A percentile compares a stretch with the other conserved stretches of the same genome.
Evolutionary conservation across 2,888 invertebrate genomes (phyloP).

Genomic region (Drosophila infuscata): DNA sequence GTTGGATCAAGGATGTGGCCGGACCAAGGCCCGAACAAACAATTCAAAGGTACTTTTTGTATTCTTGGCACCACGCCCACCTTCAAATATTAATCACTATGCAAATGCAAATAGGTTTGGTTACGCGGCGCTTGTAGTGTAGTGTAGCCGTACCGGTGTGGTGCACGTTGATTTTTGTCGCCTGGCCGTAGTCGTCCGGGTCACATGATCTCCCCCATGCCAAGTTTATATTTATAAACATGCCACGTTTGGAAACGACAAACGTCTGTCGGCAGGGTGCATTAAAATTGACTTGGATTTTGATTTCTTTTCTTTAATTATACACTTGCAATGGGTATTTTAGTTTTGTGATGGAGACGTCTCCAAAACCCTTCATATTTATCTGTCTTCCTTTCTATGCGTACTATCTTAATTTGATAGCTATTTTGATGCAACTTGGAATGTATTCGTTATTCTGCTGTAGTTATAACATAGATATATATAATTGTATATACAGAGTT

Average conservation of each 20-base stretch:
- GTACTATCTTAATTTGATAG: no score
- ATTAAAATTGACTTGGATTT: constrained; percentile 53
- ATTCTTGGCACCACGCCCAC: constrained; percentile 37
- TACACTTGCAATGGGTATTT: neutral
- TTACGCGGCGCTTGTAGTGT: neutral
- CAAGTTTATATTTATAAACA: constrained; percentile 72
- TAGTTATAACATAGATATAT: no score
- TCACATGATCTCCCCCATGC: constrained; percentile 78
- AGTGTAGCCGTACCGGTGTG: neutral
- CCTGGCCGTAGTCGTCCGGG: constrained; percentile 33
- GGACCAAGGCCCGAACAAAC: neutral
- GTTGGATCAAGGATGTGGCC: constrained; percentile 54
- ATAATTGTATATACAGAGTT: no score
- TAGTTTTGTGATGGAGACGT: neutral
- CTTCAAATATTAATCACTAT: constrained; percentile 8
- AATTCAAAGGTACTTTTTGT: constrained; percentile 4
- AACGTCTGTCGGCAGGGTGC: constrained; percentile 26
- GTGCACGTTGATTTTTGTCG: constrained; percentile 15
- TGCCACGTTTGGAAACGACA: constrained; percentile 56
- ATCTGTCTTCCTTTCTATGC: no score
- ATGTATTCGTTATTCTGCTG: no score
- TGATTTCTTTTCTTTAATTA: constrained; percentile 9
- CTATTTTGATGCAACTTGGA: no score
- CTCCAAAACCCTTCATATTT: neutral
- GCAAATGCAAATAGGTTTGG: constrained; percentile 12